Evolutionary conservation across 2,113 vertebrate genomes (phyloP).

Genomic region (Alethe diademata): DNA sequence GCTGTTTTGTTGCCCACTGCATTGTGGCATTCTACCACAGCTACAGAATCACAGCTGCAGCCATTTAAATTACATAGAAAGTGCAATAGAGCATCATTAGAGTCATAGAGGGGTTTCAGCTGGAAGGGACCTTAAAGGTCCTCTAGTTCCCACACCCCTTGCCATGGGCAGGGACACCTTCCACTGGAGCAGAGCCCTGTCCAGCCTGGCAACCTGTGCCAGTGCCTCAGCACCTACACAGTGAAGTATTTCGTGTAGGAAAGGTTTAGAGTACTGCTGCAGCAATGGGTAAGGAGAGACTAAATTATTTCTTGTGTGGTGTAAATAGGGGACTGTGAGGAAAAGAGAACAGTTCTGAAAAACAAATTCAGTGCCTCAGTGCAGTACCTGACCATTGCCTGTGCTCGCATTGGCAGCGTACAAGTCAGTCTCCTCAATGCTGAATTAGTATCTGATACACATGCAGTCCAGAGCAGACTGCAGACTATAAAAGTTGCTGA

Average conservation of each 20-base stretch:
- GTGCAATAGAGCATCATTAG: rapidly evolving
- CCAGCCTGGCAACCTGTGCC: not conserved
- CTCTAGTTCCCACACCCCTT: not conserved
- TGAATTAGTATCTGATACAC: not conserved
- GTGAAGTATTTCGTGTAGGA: not conserved
- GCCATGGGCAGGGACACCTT: not conserved
- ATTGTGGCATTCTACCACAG: not conserved
- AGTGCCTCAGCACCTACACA: not conserved
- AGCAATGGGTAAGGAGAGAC: not conserved
- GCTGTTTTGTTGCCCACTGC: not conserved
- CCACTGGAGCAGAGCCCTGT: not conserved
- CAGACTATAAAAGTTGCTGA: not conserved
- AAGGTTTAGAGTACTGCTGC: not conserved
- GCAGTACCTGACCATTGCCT: not conserved
- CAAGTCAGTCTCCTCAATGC: not conserved
- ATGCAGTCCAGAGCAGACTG: not conserved
- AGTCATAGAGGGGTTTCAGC: not conserved
- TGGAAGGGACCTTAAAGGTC: not conserved
- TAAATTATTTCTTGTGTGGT: not conserved
- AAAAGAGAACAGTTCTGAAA: not conserved
- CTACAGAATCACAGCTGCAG: not conserved
- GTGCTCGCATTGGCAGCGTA: rapidly evolving
- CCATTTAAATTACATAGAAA: not conserved
- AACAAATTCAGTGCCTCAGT: not conserved
- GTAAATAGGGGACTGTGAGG: not conserved